phyloP scores from a whole-genome alignment of 64 coral and sea anemone genomes.

The Montipora foliosa region DNA sequence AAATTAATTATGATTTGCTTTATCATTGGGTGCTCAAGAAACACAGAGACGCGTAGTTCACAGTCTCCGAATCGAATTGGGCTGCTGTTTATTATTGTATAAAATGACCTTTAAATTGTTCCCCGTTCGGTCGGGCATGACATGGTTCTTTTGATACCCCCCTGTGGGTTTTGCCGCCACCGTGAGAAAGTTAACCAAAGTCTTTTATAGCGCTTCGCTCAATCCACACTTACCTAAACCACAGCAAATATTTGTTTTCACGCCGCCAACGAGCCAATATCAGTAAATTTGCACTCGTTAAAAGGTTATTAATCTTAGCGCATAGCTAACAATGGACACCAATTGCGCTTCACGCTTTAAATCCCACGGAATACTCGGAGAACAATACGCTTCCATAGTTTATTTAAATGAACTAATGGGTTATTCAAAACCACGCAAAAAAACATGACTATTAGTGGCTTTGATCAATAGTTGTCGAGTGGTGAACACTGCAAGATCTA shows the following conservation, averaged over 20 bases:
- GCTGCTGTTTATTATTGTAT: neutral
- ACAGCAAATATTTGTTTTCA: slow-evolving; percentile 56
- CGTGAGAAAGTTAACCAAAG: slow-evolving; percentile 33
- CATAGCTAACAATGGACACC: slow-evolving; percentile 32
- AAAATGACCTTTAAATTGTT: slow-evolving; percentile 5
- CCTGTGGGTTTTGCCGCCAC: slow-evolving; percentile 3
- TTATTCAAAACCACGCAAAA: slow-evolving; percentile 49
- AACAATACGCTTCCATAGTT: slow-evolving; percentile 50
- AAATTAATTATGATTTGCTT: neutral
- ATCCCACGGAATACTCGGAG: slow-evolving; percentile 31
- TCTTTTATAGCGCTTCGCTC: slow-evolving; percentile 7
- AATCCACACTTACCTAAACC: slow-evolving; percentile 31
- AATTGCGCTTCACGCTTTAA: slow-evolving; percentile 31
- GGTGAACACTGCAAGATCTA: neutral
- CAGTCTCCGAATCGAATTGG: neutral
- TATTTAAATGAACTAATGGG: slow-evolving; percentile 52
- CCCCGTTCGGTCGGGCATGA: neutral
- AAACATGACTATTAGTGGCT: slow-evolving; percentile 34
- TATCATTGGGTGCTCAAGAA: neutral
- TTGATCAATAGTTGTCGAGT: neutral
- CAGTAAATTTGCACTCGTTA: slow-evolving; percentile 35
- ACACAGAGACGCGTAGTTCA: neutral
- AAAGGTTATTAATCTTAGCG: slow-evolving; percentile 59
- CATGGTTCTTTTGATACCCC: neutral
- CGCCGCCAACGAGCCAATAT: slow-evolving; percentile 41